Percentiles rank a stretch among this genome's conserved stretches.
phyloP scores from a whole-genome alignment of 2,797 vertebrate genomes.

The Glyptemys insculpta region DNA sequence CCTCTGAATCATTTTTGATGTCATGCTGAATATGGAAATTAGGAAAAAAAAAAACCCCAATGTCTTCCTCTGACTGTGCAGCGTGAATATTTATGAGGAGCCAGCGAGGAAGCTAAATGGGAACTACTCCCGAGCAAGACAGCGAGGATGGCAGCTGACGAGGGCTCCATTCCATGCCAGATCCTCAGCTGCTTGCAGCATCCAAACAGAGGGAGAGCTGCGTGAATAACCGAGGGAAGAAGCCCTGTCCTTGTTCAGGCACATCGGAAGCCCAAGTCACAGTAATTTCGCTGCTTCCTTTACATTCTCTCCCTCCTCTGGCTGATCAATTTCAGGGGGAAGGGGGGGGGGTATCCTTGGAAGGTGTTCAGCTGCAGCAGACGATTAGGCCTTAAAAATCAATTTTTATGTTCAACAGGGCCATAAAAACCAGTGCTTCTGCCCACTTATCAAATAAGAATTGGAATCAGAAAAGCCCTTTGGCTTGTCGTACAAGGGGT shows the following conservation, averaged over 20 bases:
- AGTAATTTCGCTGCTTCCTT: slow-evolving; percentile 41
- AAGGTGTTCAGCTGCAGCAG: slow-evolving; percentile 56
- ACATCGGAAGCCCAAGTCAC: not conserved
- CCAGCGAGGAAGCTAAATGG: slow-evolving; percentile 48
- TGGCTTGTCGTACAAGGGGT: not conserved
- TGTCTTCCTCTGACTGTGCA: slow-evolving; percentile 70
- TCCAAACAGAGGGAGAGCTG: slow-evolving; percentile 36
- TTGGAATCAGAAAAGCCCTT: slow-evolving; percentile 54
- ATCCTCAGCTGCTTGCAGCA: slow-evolving; percentile 47
- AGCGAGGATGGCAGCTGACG: slow-evolving; percentile 69
- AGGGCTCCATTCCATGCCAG: slow-evolving; percentile 58
- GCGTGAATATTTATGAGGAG: slow-evolving; percentile 78
- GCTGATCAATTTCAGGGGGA: slow-evolving; percentile 58
- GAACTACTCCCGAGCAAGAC: slow-evolving; percentile 48
- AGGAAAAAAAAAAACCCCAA: slow-evolving; percentile 55
- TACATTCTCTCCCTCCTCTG: slow-evolving; percentile 31
- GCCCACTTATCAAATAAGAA: slow-evolving; percentile 57
- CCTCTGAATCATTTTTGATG: slow-evolving; percentile 68
- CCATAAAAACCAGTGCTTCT: slow-evolving; percentile 57
- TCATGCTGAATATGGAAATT: slow-evolving; percentile 76
- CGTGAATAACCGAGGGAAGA: slow-evolving; percentile 20
- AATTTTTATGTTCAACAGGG: slow-evolving; percentile 69
- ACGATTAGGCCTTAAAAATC: slow-evolving; percentile 73
- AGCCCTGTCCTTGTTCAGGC: slow-evolving; percentile 44
- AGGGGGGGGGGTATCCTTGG: slow-evolving; percentile 41